Base-by-base conservation (phyloP, 2,888 invertebrate genomes). In the Rhaphigaster nebulosa region DNA sequence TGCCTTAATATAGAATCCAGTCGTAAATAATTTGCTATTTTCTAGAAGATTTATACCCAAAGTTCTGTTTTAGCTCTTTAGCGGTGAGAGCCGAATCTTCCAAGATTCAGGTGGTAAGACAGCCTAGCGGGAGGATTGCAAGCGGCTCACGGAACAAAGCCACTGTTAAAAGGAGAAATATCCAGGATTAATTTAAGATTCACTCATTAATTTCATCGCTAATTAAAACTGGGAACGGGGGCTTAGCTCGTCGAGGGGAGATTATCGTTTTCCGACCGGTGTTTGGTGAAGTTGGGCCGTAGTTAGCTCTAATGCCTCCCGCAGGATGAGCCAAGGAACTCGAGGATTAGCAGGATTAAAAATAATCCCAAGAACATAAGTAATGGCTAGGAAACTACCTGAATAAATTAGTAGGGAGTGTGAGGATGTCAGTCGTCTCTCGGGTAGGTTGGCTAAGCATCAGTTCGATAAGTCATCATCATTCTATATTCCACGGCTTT, bases 191-290 rank as follows among this genome's bases (percentile, higher is more conserved):
- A 89, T 89, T 89, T 80, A 80, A 70, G 38, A 89, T 80, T 89
- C 80, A 80, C 52, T 89, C 89, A 89, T 89, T 89, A 89, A 89
- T 89, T 89, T 89, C 89, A 89, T 89, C 50, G 80, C 89, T 89
- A 89, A 89, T 89, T 89, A 89, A 89, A 89, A 89, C 38, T 89
- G 76, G 70, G 76, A 76, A 89, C n/a, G 80, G 70, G 70, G 89
- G 89, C 34, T 89, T 76, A 76, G 60, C 76, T 34, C 52, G 76
- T 89, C 76, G 45, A 60, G 80, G 50, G 52, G 76, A 50, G 89
- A 89, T 89, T 89, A 56, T 88, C 56, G 89, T 65, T 89, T 56
- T 50, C 65, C 70, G 70, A 76, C 70, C 70, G 70, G 70, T 45
- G 60, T 60, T 65, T 89, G 52, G 34, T 1, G 26, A 50, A 29